phyloP scores from a whole-genome alignment of 2,888 invertebrate genomes.

The Lithophane leautieri region DNA sequence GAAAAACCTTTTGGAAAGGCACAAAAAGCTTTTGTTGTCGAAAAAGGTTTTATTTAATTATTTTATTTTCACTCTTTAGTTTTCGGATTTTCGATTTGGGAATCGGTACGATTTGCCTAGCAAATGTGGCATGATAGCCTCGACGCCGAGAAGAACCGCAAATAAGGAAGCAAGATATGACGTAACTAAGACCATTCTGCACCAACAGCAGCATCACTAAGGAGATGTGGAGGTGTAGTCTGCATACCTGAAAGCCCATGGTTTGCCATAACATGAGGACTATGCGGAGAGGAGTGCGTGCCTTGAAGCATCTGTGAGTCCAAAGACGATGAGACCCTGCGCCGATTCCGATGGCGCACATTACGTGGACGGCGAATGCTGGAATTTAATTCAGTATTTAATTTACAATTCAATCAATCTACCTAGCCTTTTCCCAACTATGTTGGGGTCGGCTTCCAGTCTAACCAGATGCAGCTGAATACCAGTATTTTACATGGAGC shows the following conservation, averaged over 20 bases:
- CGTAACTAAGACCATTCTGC: not conserved
- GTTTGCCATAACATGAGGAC: conserved; percentile 96
- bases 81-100: not conserved
- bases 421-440: too few relatives aligned
- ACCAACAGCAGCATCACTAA: not conserved
- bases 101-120: not conserved
- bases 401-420: too few relatives aligned
- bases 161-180: not conserved
- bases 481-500: too few relatives aligned
- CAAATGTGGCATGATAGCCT: not conserved
- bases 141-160: not conserved
- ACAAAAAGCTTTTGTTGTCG: not conserved
- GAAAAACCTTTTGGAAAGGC: conserved; percentile 33
- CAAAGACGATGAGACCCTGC: conserved; percentile 98
- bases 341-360: conserved; percentile 96
- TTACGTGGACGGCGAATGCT: conserved; percentile 92
- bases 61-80: not conserved
- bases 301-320: conserved; percentile 98
- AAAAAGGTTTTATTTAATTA: conserved; percentile 29
- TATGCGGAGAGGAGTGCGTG: conserved; percentile 95
- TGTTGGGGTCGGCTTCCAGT: too few relatives aligned
- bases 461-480: too few relatives aligned
- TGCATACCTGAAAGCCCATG: conserved; percentile 94
- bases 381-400: conserved; percentile 43
- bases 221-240: not conserved